Evolutionary conservation across 2,113 vertebrate species (phyloP), one percentile per base, ranked within the genome.

Genomic region (Arothron firmamentum): DNA sequence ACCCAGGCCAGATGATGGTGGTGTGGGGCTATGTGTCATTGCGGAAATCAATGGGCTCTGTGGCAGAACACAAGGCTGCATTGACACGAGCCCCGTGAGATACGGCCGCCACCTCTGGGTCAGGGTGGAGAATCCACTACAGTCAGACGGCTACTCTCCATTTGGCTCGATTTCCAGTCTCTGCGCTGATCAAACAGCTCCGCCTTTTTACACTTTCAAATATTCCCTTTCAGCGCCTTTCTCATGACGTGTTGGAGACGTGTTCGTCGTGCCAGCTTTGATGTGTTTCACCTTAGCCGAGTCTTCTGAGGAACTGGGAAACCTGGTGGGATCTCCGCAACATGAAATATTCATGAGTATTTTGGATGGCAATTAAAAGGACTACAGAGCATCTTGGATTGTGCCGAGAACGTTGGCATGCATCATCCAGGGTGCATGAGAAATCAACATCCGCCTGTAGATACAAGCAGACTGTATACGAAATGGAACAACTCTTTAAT

Each of bases 31-130:
- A 57, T 80, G 71, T 84, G 76, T 79, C 79, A 69, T 67, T 74
- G 69, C 17, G 58, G 41, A 74, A 85, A 88, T 87, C 84, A 80
- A 88, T 87, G 65, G 74, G 65, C 66, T 63, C 77, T 87, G 79
- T 73, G 79, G 62, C 62, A 31, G 58, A 79, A 85, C 75, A 78
- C 76, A 78, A 72, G 75, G 63, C 70, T 64, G 75, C 75, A 77
- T 71, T 77, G 85, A 79, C 65, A 69, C 51, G 5, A 18, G 61
- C 48, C 78, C 67, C 73, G 4, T 82, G 81, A 79, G 74, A 75
- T 78, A 80, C 65, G 75, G 72, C 62, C 42, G 72, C 66, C 60
- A 41, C 52, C 56, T 42, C 70, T 42, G 53, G 82, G 59, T 77
- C 73, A 76, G 77, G 60, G 64, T 63, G 58, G 28, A 38, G 25